A percentile compares a stretch with the other conserved stretches of the same genome.
These are phyloP conservation scores for Marisa cornuarietis DNA, from an alignment of 1,140 invertebrate genomes.

Conservation along the genomic window DNA sequence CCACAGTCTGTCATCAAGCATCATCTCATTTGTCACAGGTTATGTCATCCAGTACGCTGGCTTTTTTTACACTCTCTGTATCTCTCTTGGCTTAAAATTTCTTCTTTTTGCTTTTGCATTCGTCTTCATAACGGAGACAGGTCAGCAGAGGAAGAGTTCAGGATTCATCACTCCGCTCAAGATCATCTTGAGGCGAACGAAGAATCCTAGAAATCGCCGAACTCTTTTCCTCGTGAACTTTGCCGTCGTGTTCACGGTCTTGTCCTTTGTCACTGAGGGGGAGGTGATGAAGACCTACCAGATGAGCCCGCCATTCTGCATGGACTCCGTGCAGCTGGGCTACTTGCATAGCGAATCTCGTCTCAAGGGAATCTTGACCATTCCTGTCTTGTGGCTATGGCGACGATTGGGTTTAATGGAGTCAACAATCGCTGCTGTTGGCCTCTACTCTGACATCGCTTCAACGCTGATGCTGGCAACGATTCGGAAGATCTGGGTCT, in stretches of 20 bases:
- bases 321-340: conserved; percentile 2
- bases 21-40: neutral
- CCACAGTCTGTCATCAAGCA: neutral
- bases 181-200: neutral
- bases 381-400: neutral
- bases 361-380: neutral
- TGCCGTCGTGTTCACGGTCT: neutral
- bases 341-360: neutral
- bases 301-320: conserved; percentile 10
- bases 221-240: neutral
- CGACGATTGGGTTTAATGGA: neutral
- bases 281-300: neutral
- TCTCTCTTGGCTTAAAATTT: neutral
- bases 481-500: neutral
- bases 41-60: conserved; percentile 3
- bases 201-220: neutral
- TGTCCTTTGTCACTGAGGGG: neutral
- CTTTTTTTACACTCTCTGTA: neutral
- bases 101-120: neutral
- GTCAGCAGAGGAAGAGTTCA: conserved; percentile 1
- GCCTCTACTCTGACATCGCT: neutral
- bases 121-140: conserved; percentile 1
- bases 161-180: neutral
- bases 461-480: neutral
- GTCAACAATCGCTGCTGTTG: neutral